Evolutionary conservation across 2,888 invertebrate species (phyloP).

Genomic region (Terebella lapidaria): DNA sequence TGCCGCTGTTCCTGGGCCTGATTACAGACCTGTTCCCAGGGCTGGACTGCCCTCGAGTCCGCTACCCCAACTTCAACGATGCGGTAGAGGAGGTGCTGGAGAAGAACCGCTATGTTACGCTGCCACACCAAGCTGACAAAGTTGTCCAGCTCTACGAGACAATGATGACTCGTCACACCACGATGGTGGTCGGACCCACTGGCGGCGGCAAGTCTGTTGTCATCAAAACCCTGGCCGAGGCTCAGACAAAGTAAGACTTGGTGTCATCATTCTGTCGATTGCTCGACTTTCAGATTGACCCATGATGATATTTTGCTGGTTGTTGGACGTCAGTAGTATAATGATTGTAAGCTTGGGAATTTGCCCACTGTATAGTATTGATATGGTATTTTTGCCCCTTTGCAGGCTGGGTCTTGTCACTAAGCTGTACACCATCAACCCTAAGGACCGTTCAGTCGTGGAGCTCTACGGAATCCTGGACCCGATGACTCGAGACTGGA

Average conservation of each 20-base stretch:
- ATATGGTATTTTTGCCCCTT: no score
- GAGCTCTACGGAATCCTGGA: slow-evolving; percentile 86
- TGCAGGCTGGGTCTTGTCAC: slow-evolving; percentile 68
- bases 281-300: no score
- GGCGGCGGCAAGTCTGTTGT: slow-evolving; percentile 89
- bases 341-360: no score
- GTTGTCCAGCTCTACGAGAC: slow-evolving; percentile 88
- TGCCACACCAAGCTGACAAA: slow-evolving; percentile 76
- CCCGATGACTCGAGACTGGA: slow-evolving; percentile 83
- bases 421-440: slow-evolving; percentile 76
- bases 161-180: slow-evolving; percentile 89
- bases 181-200: slow-evolving; percentile 88
- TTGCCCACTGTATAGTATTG: no score
- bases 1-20: slow-evolving; percentile 79
- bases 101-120: slow-evolving; percentile 66
- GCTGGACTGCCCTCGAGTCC: slow-evolving; percentile 79
- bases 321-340: no score
- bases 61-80: slow-evolving; percentile 79
- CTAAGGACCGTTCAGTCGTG: slow-evolving; percentile 82
- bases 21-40: slow-evolving; percentile 87
- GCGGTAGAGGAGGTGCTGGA: slow-evolving; percentile 68
- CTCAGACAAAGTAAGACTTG: slow-evolving; percentile 61
- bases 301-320: no score
- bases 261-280: background rate
- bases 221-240: slow-evolving; percentile 70